Evolutionary conservation across 2,888 invertebrate genomes (phyloP), one percentile per base, ranked within the genome.

Genomic region (Hypena proboscidalis): DNA sequence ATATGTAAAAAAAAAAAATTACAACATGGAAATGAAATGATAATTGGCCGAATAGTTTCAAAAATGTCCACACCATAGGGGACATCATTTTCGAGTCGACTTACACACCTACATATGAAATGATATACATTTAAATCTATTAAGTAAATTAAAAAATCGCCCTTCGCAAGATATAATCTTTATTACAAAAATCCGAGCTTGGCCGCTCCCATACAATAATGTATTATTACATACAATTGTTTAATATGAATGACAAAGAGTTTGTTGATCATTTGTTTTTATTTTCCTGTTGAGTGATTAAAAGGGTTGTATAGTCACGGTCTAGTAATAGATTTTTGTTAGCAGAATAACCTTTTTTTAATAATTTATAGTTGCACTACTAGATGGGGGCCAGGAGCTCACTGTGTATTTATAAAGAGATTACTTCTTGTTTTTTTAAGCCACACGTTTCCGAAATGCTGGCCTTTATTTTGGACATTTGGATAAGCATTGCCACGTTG

Each of bases 121-220:
- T 41, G 35, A 48, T 39, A 19, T 38, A 67, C 80, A 80, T 80
- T 77, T 80, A 78, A 81, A 83, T 80, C 83, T 80, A 82, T 84
- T 83, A 83, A 50, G 54, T 45, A 74, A 83, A 80, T 83, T 76
- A 82, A 80, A 74, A 68, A 36, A 47, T 47, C 67, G 41, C 74
- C 70, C 73, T 65, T 67, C 69, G 62, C 55, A 55, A 65, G 80
- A 81, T 81, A 65, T 22, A 49, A 81, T 80, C 81, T 61, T 37
- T 66, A 73, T 75, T 71, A 75, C 65, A 70, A 72, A 50, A 65
- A 62, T 65, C 52, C 48, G 22, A 17, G 50, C 39, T 39, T 11
- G 26, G 35, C 55, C 62, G 38, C 65, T 29, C 66, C 66, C 38
- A 41, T 32, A 27, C 30, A 34, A 49, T 30, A 40, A 21, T 44